Base-by-base conservation (phyloP, 2,797 vertebrate species). In the Chaunax sp. region DNA sequence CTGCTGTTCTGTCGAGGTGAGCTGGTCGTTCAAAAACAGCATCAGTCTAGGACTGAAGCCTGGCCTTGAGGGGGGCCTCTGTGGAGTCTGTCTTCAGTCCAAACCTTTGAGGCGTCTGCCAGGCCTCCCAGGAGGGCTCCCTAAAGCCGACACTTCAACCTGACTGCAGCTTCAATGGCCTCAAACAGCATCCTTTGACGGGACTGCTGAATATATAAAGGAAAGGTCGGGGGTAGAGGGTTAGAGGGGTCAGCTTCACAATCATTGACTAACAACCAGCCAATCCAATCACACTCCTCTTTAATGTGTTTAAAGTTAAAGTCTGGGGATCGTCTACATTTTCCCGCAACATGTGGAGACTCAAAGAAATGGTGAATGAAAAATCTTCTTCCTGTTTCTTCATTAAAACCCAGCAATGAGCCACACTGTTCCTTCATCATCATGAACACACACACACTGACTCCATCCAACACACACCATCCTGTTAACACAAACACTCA, bases 141-240 rank as follows among this genome's bases (percentile, higher is more conserved):
- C 47, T 47, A 46, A 75, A 59, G 20, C 49, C 22, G 2, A 64
- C 60, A 56, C 71, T 65, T 74, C 56, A 74, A 26, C 61, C 59
- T 28, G 22, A 15, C 40, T 47, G 33, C 57, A 58, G 40, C 74
- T 54, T 81, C 72, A 77, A 47, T 61, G 44, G 54, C 22, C 51
- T 58, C 45, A 35, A 15, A 55, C 3, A 54, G 62, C 40, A 65
- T 35, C 11, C 63, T 61, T 76, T 77, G 54, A 77, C 25, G 22
- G 2, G 45, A 15, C 61, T 72, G 72, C 46, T 85, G 59, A 80
- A 78, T 79, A 82, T 68, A 46, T 9, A 80, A 40, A 22, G 55
- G 38, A 43, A 37, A 33, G 41, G 43, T 15, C 2, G 3, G 49
- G 41, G 44, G 60, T 37, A 26, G 51, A 14, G 16, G n/a, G 58